A percentile compares a stretch with the other conserved stretches of the same genome.
phyloP scores from a whole-genome alignment of 2,797 vertebrate species.

The Antrozous pallidus region DNA sequence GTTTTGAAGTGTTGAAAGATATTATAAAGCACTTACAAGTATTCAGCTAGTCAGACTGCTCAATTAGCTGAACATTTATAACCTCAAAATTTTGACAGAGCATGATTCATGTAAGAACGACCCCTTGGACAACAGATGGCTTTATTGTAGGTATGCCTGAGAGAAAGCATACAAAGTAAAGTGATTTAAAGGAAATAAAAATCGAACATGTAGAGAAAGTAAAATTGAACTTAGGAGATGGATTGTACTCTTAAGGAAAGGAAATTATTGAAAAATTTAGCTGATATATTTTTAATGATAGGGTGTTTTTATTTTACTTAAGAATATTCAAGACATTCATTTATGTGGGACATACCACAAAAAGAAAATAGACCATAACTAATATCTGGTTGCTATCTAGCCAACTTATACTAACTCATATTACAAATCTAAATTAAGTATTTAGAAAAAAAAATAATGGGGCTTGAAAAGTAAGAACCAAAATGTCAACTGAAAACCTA shows the following conservation, averaged over 20 bases:
- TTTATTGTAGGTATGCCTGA: conserved; percentile 62
- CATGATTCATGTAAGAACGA: conserved; percentile 62
- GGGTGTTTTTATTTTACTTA: background rate
- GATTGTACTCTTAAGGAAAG: background rate
- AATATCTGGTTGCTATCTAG: conserved; percentile 26
- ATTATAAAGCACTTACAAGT: conserved; percentile 67
- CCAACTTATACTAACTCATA: background rate
- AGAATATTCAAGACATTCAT: background rate
- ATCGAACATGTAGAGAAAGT: background rate
- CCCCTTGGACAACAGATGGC: conserved; percentile 70
- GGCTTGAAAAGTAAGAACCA: background rate
- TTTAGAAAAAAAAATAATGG: background rate
- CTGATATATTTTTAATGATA: conserved; percentile 9
- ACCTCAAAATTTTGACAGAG: conserved; percentile 68
- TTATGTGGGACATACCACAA: background rate
- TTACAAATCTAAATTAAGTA: conserved; percentile 20
- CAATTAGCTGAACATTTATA: conserved; percentile 66
- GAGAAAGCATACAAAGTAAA: conserved; percentile 35
- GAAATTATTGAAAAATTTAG: conserved; percentile 10
- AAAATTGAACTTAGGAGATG: background rate
- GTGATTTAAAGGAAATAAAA: conserved; percentile 41
- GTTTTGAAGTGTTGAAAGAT: conserved; percentile 67
- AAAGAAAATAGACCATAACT: conserved; percentile 22
- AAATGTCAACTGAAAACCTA: conserved; percentile 18
- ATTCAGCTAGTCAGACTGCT: conserved; percentile 60